Evolutionary conservation across 2,888 invertebrate species (phyloP), one percentile per base, ranked within the genome.

Genomic region (Anthrax anthrax): DNA sequence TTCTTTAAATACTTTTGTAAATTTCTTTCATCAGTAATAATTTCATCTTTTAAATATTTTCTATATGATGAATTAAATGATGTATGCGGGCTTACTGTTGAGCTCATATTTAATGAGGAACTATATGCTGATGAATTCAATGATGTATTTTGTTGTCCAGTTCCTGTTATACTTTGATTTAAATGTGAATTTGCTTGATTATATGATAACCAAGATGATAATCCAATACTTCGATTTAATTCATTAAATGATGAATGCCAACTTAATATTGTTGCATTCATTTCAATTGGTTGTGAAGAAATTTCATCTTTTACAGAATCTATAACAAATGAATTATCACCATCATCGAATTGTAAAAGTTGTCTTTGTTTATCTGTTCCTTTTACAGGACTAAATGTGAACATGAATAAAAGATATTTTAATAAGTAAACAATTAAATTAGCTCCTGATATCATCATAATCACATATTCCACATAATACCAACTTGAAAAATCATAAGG

Each of bases 381-480:
- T 2, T 60, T 52, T 14, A 77, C 65, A 6, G 73, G 72, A 40
- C 58, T 56, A 4, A 55, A 57, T 17, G 55, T 66, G 12, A 70
- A 60, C 14, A 64, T 60, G 50, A 69, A 68, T 54, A 65, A 65
- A 2, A 70, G 56, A 55, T 73, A 76, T 53, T 63, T 69, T 18
- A 59, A 53, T 39, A 76, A 62, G 56, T 78, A 75, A 52, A 73
- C 73, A 2, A 73, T 13, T 1, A 72, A 62, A 54, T 76, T 77
- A 1, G 75, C 50, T 1, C 60, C 65, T 41, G 74, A 61, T 51
- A 76, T 56, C 1, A 63, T 50, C 2, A 70, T 65, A 2, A 71
- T 53, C 10, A 54, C 49, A 55, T 70, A 73, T 54, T 75, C 74
- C 1, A 65, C 43, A 48, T 70, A 68, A 51, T 70, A 66, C 60